These are phyloP conservation scores for Limnodromus scolopaceus DNA, from an alignment of 2,797 vertebrate genomes.

Conservation along the genomic window DNA sequence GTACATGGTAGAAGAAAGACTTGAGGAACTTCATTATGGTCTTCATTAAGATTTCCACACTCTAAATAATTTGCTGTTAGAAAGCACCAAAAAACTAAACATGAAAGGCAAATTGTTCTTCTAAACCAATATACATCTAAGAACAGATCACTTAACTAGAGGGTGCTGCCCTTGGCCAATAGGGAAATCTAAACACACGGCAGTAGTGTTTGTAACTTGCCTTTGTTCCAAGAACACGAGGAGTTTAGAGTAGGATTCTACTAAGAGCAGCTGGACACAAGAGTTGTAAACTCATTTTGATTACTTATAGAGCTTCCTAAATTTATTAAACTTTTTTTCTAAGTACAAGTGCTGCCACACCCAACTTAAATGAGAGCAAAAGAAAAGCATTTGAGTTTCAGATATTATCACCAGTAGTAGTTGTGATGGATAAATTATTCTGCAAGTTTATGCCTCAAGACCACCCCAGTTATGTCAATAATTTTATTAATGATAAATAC, in stretches of 20 bases:
- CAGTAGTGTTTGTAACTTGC: not conserved
- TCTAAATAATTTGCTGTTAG: not conserved
- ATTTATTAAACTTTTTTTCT: not conserved
- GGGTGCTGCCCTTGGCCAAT: not conserved
- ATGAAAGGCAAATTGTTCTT: not conserved
- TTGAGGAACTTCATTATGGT: not conserved
- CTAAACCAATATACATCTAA: not conserved
- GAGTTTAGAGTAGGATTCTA: not conserved
- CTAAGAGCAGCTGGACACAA: not conserved
- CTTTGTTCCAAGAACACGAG: not conserved
- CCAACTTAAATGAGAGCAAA: not conserved
- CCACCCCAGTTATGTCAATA: not conserved
- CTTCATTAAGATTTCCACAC: not conserved
- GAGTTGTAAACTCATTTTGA: not conserved
- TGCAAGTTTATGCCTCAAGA: not conserved
- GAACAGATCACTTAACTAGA: not conserved
- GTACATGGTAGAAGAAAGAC: not conserved
- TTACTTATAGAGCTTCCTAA: not conserved
- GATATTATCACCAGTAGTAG: not conserved
- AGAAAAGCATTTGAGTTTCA: not conserved
- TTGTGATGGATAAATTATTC: not conserved
- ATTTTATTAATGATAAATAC: conserved; percentile 19
- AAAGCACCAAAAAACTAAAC: not conserved
- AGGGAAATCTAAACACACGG: not conserved
- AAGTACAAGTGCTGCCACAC: not conserved